Evolutionary conservation across 1,140 invertebrate species (phyloP).

Genomic region (Anastrepha ludens): DNA sequence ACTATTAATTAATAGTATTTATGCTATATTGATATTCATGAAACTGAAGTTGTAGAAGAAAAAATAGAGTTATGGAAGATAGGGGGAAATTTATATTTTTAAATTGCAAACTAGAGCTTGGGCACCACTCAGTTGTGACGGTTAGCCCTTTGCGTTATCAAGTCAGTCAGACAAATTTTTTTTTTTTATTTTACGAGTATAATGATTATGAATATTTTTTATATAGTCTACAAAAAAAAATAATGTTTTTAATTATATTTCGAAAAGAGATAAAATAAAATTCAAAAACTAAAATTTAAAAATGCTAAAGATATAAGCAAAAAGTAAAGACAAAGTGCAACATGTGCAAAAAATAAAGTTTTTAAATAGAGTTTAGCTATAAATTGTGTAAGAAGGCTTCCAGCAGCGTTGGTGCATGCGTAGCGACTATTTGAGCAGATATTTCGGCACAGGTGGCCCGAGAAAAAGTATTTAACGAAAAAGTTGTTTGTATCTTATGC

Average conservation of each 20-base stretch:
- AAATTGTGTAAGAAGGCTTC: constrained; percentile 42
- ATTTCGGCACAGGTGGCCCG: background rate
- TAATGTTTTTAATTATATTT: constrained; percentile 52
- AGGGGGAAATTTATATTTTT: constrained; percentile 34
- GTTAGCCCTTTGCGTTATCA: background rate
- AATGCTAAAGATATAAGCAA: constrained; percentile 23
- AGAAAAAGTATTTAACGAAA: background rate
- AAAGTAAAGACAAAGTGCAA: constrained; percentile 22
- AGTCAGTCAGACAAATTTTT: constrained; percentile 53
- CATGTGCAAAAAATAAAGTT: constrained; percentile 33
- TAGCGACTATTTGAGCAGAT: background rate
- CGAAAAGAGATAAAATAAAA: constrained; percentile 42
- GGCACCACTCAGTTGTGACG: background rate
- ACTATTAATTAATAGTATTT: constrained; percentile 71
- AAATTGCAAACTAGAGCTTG: constrained; percentile 35
- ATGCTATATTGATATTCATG: constrained; percentile 46
- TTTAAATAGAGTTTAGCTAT: constrained; percentile 28
- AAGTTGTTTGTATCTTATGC: background rate
- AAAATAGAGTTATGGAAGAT: constrained; percentile 12
- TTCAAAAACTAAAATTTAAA: constrained; percentile 33
- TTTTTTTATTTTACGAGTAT: constrained; percentile 52
- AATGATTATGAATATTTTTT: constrained; percentile 53
- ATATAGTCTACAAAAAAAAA: constrained; percentile 37
- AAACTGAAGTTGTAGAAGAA: constrained; percentile 42
- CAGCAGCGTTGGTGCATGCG: background rate